Evolutionary conservation across 2,113 vertebrate genomes (phyloP), one percentile per base, ranked within the genome.

Genomic region (Stigmatopora nigra): DNA sequence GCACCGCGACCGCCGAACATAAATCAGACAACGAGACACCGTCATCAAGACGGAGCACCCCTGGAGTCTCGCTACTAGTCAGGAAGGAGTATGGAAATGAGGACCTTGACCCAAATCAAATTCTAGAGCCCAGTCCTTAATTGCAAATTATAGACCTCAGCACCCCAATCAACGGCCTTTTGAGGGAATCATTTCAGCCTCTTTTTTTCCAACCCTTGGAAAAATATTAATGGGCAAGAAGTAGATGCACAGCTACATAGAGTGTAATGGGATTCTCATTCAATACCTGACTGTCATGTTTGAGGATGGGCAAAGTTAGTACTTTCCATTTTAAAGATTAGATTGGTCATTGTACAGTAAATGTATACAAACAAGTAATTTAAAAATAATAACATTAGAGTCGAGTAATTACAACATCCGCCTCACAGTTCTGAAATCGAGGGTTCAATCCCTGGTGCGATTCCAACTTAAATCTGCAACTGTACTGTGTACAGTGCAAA

Each of bases 81-180:
- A 79, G 78, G 77, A 81, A 87, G 81, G 78, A 81, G 72, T 84
- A 91, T 91, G 89, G 83, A 91, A 89, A 91, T 89, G 73, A 80
- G 72, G 82, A 89, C 88, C 88, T 90, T 86, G 89, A 90, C 90
- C 89, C 86, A 80, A 90, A 90, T 90, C 89, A 90, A 90, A 90
- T 90, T 88, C 82, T 85, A 75, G 84, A 88, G 87, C 88, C 78
- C 72, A 69, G 88, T 87, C 60, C 84, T 89, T 91, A 90, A 91
- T 91, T 91, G 88, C 89, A 91, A 90, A 91, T 90, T 90, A 90
- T 87, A 88, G 89, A 91, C 90, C 88, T 73, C 74, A n/a, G 83
- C 85, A 90, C 89, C 89, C 85, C 89, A 90, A 91, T 90, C 89
- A 89, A 84, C 87, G 65, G 80, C 85, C 85, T 89, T 91, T 91